Percentiles rank a stretch among this genome's conserved stretches.
phyloP scores from a whole-genome alignment of 2,797 vertebrate species.

The Notoglanidium macrostoma region DNA sequence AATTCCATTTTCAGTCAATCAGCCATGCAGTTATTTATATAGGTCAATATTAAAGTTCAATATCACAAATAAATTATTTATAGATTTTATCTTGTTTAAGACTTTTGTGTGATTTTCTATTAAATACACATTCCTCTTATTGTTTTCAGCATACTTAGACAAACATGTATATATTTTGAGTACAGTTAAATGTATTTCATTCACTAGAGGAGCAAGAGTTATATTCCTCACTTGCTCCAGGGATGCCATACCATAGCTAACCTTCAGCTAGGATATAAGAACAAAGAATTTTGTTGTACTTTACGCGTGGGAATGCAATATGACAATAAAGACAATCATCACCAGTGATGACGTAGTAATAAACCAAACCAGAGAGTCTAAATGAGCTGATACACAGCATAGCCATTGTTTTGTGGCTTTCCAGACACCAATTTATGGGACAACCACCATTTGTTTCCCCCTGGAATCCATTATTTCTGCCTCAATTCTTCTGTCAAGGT shows the following conservation, averaged over 20 bases:
- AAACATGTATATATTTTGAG: not conserved
- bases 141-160: not conserved
- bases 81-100: not conserved
- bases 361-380: slow-evolving; percentile 25
- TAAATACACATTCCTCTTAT: not conserved
- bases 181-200: not conserved
- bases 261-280: not conserved
- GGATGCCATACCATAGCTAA: not conserved
- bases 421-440: slow-evolving; percentile 63
- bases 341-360: not conserved
- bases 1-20: not conserved
- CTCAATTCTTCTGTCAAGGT: slow-evolving; percentile 64
- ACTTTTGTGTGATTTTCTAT: not conserved
- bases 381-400: slow-evolving; percentile 56
- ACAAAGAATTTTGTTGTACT: not conserved
- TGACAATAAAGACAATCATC: not conserved
- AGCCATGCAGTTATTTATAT: not conserved
- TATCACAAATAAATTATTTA: not conserved
- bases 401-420: slow-evolving; percentile 60
- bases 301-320: not conserved
- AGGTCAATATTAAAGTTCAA: not conserved
- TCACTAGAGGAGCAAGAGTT: not conserved
- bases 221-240: not conserved
- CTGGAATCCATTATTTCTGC: slow-evolving; percentile 68
- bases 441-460: slow-evolving; percentile 63